These are phyloP conservation scores for Pleuronectes platessa DNA, from an alignment of 2,113 vertebrate genomes.

Conservation along the genomic window DNA sequence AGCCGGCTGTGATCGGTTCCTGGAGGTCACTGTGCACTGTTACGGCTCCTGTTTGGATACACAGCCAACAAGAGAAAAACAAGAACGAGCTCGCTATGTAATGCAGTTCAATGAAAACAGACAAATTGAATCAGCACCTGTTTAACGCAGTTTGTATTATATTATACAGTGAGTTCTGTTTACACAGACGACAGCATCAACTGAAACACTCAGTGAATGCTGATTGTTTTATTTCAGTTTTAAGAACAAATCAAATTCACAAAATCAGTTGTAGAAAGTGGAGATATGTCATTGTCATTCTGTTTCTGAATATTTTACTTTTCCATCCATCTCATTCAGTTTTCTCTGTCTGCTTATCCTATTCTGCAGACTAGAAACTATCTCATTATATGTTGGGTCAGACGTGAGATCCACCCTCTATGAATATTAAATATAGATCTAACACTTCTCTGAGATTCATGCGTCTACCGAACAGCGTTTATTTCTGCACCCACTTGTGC, in stretches of 20 bases:
- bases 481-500: conserved; percentile 44
- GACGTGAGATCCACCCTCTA: background rate
- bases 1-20: conserved; percentile 16
- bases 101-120: background rate
- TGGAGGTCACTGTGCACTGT: conserved; percentile 8
- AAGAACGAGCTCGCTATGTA: background rate
- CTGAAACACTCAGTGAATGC: background rate
- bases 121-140: background rate
- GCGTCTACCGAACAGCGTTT: conserved; percentile 47
- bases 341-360: background rate
- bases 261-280: background rate
- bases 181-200: no score
- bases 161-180: no score
- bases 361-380: background rate
- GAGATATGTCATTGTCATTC: background rate
- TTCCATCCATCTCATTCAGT: background rate
- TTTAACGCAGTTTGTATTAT: background rate
- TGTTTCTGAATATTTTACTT: background rate
- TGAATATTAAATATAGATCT: background rate
- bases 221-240: no score
- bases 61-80: conserved; percentile 13
- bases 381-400: background rate
- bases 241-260: background rate
- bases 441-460: conserved; percentile 35
- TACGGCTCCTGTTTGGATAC: conserved; percentile 1